phyloP scores from a whole-genome alignment of 1,140 invertebrate genomes.

The Zaprionus ornatus region DNA sequence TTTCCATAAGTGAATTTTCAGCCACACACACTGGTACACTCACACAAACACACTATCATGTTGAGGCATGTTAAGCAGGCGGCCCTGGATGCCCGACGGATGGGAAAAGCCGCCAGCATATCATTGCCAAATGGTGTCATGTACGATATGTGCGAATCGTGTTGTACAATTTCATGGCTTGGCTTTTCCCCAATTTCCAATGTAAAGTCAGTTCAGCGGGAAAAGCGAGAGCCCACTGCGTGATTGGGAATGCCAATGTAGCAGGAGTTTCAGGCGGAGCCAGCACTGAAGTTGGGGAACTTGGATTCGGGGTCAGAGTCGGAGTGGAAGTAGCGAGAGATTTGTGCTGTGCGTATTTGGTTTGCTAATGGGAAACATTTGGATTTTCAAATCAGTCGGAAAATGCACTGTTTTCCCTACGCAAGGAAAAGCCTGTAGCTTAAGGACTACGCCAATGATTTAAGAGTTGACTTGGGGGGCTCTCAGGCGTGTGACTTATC shows the following conservation, averaged over 20 bases:
- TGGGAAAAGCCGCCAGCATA: conserved; percentile 49
- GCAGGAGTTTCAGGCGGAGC: conserved; percentile 9
- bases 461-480: conserved; percentile 22
- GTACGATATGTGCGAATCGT: conserved; percentile 79
- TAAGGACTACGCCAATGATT: conserved; percentile 66
- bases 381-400: conserved; percentile 77
- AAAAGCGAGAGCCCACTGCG: conserved; percentile 20
- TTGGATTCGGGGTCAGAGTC: conserved; percentile 11
- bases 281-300: not conserved
- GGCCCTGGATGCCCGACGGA: conserved; percentile 29
- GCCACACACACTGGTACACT: not conserved
- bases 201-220: conserved; percentile 58
- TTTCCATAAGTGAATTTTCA: conserved; percentile 77
- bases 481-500: conserved; percentile 38
- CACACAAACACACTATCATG: conserved; percentile 18
- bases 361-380: conserved; percentile 79
- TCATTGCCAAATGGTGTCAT: conserved; percentile 73
- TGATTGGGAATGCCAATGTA: conserved; percentile 29
- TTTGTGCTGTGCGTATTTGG: conserved; percentile 67
- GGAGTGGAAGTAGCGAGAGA: not conserved
- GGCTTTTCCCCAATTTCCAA: conserved; percentile 75
- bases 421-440: conserved; percentile 50
- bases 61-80: conserved; percentile 44
- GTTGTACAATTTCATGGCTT: conserved; percentile 81
- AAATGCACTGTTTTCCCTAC: conserved; percentile 65